Conservation (phyloP, 2,113 vertebrate species). For the Pomatorhinus ruficollis region DNA sequence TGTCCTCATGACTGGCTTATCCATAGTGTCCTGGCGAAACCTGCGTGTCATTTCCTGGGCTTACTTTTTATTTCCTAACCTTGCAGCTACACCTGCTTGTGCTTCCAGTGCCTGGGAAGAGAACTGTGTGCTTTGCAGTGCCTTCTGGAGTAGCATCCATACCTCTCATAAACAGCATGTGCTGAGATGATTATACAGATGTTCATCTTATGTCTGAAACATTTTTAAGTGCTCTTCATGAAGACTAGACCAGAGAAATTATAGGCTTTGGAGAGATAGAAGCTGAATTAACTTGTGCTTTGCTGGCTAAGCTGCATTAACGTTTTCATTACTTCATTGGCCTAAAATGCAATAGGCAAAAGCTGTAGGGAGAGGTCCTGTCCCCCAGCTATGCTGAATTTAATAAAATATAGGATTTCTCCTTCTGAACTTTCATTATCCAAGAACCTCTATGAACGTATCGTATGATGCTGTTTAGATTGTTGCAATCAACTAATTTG, state of each 20-base stretch:
- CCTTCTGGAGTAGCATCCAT: not conserved
- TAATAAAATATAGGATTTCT: constrained; percentile 10
- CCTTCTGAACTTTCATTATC: not conserved
- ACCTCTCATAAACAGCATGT: not conserved
- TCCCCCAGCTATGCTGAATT: not conserved
- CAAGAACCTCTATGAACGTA: not conserved
- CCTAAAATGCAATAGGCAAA: not conserved
- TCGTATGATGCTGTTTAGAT: not conserved
- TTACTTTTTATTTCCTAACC: not conserved
- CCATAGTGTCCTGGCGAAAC: not conserved
- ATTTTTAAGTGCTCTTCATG: not conserved
- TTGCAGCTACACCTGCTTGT: not conserved
- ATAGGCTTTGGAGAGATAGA: not conserved
- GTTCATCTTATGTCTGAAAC: not conserved
- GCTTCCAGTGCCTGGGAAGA: not conserved
- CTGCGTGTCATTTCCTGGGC: accelerated
- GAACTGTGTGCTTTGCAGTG: not conserved
- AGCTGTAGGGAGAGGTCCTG: not conserved
- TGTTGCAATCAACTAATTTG: not conserved
- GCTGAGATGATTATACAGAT: not conserved
- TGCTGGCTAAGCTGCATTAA: constrained; percentile 2
- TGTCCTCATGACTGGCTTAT: not conserved
- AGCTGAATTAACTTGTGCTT: constrained; percentile 2
- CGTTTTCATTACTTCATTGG: not conserved
- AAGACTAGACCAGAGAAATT: constrained; percentile 13